Evolutionary conservation across 2,888 invertebrate genomes (phyloP).

Genomic region (Cephalotes varians): DNA sequence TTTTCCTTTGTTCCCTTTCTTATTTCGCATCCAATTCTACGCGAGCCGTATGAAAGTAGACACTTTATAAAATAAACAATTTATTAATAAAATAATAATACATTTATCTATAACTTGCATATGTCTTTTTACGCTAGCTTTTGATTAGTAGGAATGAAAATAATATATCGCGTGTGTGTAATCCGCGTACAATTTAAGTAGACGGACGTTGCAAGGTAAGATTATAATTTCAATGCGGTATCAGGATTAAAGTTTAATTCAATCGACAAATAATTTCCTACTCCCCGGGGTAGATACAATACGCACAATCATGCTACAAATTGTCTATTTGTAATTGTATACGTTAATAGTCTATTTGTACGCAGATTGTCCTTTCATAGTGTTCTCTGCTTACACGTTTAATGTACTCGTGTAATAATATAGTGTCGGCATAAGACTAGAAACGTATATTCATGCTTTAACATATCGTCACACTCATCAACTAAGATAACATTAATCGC

Average conservation of each 20-base stretch:
- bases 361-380: slow-evolving; percentile 77
- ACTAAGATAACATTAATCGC: slow-evolving; percentile 46
- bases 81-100: slow-evolving; percentile 82
- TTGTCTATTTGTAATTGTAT: too few relatives aligned
- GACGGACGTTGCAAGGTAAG: slow-evolving; percentile 31
- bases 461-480: slow-evolving; percentile 54
- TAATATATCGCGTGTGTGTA: slow-evolving; percentile 61
- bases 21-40: neutral
- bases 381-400: slow-evolving; percentile 59
- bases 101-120: slow-evolving; percentile 74
- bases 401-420: slow-evolving; percentile 45
- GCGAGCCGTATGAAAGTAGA: neutral
- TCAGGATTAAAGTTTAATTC: slow-evolving; percentile 28
- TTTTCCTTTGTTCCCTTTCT: neutral
- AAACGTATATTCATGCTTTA: slow-evolving; percentile 70
- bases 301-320: slow-evolving; percentile 73
- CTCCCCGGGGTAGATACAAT: slow-evolving; percentile 58
- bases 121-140: slow-evolving; percentile 61
- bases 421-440: slow-evolving; percentile 62
- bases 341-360: slow-evolving; percentile 67
- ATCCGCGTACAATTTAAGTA: slow-evolving; percentile 43
- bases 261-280: slow-evolving; percentile 37
- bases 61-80: slow-evolving; percentile 80
- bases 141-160: slow-evolving; percentile 77
- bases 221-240: slow-evolving; percentile 34